Evolutionary conservation across 2,888 invertebrate genomes (phyloP), one percentile per base, ranked within the genome.

Genomic region (Torymus aiolomorphi): DNA sequence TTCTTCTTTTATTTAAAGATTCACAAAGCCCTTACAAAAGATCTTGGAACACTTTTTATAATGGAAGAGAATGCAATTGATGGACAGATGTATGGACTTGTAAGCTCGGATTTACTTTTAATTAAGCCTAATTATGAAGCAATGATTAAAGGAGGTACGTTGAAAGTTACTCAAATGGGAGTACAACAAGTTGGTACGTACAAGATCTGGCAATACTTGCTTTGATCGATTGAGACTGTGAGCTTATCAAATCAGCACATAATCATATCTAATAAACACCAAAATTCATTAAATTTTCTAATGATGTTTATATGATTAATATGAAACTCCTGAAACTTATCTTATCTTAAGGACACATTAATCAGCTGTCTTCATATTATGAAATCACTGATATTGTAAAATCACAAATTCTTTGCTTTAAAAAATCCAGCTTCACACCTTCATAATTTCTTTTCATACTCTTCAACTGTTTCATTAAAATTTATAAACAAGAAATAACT

Each of bases 101-200:
- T 94, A 72, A 94, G 94, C 82, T 91, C 93, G 71, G 97, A 97
- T 91, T 91, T 97, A 73, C 94, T 95, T 0, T 92, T 93, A 82
- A 96, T 97, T 81, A 95, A 95, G 88, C 97, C 97, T 0, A 96
- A 96, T 89, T 97, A 97, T 88, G 97, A 97, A 86, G 95, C 95
- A 1, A 96, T 97, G 96, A 95, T 96, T 82, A 96, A 94, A 90
- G 94, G 95, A 80, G 97, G 97, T 0, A 95, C 95, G 83, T 91
- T 97, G 12, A 95, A 96, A 89, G 93, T 96, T 75, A 96, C 96
- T 0, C 97, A 97, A 87, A 95, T 96, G 93, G 96, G 96, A 3
- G 93, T 96, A 79, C 95, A 96, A 85, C 96, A 96, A 88, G 93
- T 89, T 78, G 89, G 90, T 90, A 82, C 82, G 96, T 95, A 70